Evolutionary conservation across 2,797 vertebrate genomes (phyloP), one percentile per base, ranked within the genome.

Genomic region (Glossophaga mutica): DNA sequence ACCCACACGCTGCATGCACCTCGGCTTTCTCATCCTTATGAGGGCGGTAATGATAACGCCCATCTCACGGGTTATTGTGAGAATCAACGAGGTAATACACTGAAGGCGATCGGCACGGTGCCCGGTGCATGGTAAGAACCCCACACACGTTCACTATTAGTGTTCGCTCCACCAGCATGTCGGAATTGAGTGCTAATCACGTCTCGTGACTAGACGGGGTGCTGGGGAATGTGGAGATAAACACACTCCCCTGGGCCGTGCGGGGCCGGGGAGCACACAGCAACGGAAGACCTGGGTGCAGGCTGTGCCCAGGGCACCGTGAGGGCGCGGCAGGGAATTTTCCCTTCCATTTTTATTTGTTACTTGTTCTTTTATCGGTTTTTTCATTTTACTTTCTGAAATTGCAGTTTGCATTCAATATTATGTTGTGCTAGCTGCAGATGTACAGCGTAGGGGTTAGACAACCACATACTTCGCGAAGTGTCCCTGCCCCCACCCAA

Each of bases 281-380:
- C 16, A 7, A 6, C 3, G 26, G 87, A 32, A 50, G 10, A 3
- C 6, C 4, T 2, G 7, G 37, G 4, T 4, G 9, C 42, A 83
- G 48, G 11, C 65, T 22, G 2, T 14, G 73, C 22, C 32, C 0
- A 3, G 11, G n/a, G n/a, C 50, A 18, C 18, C 1, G 0, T 1
- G 32, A 67, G 46, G 21, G 15, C 10, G 16, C 22, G 24, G n/a
- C 42, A 29, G 83, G 55, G 32, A 59, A 29, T 76, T n/a, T 46
- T 52, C 46, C 34, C n/a, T 77, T 52, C 24, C n/a, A 67, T 34
- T n/a, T 34, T 19, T 65, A 62, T 32, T 12, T 50, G 34, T 34
- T 34, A 46, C 44, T 50, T 50, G 34, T 50, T 19, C 46, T 50
- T 52, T 24, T 32, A 52, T 34, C 74, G 2, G 10, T 24, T 50